Base-by-base conservation (phyloP, 1,140 invertebrate genomes). In the Euura lappo region DNA sequence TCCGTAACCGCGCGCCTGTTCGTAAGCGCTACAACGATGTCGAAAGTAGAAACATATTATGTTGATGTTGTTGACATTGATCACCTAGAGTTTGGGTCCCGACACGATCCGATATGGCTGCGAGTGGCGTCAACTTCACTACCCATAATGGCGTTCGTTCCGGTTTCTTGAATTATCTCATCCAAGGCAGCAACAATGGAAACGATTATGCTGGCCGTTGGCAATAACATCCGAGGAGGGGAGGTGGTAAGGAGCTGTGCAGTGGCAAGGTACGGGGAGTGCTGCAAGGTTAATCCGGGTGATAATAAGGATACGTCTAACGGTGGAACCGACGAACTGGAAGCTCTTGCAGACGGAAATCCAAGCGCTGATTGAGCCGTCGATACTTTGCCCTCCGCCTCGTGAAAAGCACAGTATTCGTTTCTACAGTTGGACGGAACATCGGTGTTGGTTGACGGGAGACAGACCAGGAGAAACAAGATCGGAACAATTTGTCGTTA, bases 101-200 rank as follows among this genome's bases (percentile, higher is more conserved):
- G 51, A 8, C 10, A n/a, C 8, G 51, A 6, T 60, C 6, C 13
- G 10, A 3, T 60, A 60, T 8, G 6, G 51, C 51, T 60, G 51
- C 13, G 51, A 60, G 10, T n/a, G 51, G 66, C 4, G 42, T 68
- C 60, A 10, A 64, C 66, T 44, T n/a, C 66, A 42, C 28, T 68
- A 42, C 4, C 44, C 11, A 3, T 8, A 28, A 11, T 28, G 44
- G 66, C 8, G 42, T 42, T 68, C 60, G 28, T 28, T 28, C 28
- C 28, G 28, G 28, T 28, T 28, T 13, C 60, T 68, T 11, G 4
- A 44, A 68, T 68, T 11, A 68, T 68, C 66, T 68, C 66, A 44
- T 68, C 66, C 10, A 68, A 42, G 66, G 66, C 66, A 68, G 66
- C 66, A 42, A 68, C 66, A 42, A 68, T 68, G 13, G 66, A 42